phyloP scores from a whole-genome alignment of 1,140 invertebrate species.

The Papilio xuthus region DNA sequence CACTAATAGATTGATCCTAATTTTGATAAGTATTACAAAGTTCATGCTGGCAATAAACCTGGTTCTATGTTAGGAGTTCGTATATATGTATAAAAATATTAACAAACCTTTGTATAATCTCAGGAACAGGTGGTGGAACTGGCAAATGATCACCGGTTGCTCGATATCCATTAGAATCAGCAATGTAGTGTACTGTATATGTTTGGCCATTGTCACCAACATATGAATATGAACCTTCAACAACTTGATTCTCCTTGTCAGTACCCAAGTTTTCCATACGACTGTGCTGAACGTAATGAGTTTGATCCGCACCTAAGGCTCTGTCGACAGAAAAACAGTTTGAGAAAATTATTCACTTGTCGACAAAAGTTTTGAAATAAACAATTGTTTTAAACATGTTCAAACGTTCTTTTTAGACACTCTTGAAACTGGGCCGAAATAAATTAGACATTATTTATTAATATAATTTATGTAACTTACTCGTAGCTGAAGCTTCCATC shows the following conservation, averaged over 20 bases:
- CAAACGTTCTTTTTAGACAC: too few relatives aligned
- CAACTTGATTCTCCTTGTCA: constrained; percentile 81
- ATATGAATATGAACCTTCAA: constrained; percentile 85
- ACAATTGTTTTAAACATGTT: not conserved
- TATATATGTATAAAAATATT: not conserved
- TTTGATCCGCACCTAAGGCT: constrained; percentile 79
- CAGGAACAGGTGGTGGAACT: constrained; percentile 81
- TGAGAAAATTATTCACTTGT: constrained; percentile 40
- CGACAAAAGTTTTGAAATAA: constrained; percentile 4
- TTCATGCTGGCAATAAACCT: too few relatives aligned
- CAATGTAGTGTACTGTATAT: constrained; percentile 81
- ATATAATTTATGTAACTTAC: constrained; percentile 59
- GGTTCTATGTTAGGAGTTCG: too few relatives aligned
- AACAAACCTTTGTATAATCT: constrained; percentile 78
- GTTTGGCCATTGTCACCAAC: constrained; percentile 82
- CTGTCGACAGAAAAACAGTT: constrained; percentile 44
- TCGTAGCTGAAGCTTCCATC: constrained; percentile 81
- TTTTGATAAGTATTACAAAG: too few relatives aligned
- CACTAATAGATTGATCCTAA: too few relatives aligned
- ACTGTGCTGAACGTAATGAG: constrained; percentile 80
- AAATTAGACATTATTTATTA: too few relatives aligned
- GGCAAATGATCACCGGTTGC: constrained; percentile 82
- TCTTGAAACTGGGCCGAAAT: too few relatives aligned
- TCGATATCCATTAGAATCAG: constrained; percentile 82
- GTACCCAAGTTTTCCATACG: constrained; percentile 81